phyloP scores from a whole-genome alignment of 2,113 vertebrate genomes.

The Nycticebus coucang region DNA sequence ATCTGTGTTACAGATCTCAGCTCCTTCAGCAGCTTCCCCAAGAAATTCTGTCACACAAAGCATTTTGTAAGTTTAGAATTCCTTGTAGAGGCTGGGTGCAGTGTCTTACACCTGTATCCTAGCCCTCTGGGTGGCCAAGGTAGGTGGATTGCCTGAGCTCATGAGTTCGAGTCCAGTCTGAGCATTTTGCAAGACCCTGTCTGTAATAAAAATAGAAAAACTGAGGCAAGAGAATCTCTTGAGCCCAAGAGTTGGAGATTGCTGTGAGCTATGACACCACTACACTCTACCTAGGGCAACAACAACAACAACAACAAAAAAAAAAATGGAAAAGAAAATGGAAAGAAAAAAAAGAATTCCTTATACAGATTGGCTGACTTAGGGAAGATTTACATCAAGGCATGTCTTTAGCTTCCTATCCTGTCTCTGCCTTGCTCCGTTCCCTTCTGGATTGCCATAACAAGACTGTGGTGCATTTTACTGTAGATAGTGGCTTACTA shows the following conservation, averaged over 20 bases:
- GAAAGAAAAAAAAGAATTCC: background rate
- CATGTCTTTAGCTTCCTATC: background rate
- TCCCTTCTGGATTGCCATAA: background rate
- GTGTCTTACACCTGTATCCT: no score
- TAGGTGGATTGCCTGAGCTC: no score
- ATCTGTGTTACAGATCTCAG: background rate
- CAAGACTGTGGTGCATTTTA: background rate
- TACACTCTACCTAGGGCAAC: no score
- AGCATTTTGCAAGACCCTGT: no score
- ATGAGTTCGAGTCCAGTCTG: no score
- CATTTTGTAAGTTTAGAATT: background rate
- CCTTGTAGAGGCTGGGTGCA: background rate
- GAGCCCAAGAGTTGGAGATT: no score
- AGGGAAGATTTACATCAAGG: background rate
- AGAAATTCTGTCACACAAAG: background rate
- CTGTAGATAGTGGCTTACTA: background rate
- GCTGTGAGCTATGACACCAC: no score
- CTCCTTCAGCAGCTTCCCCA: background rate
- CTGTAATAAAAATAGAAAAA: no score
- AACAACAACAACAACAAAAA: no score
- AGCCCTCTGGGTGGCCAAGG: no score
- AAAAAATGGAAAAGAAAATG: no score
- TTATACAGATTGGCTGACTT: background rate
- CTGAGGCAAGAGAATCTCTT: no score
- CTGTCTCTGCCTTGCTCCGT: background rate